A percentile compares a stretch with the other conserved stretches of the same genome.
phyloP scores from a whole-genome alignment of 2,797 vertebrate species.

The Psittacula derbiana region DNA sequence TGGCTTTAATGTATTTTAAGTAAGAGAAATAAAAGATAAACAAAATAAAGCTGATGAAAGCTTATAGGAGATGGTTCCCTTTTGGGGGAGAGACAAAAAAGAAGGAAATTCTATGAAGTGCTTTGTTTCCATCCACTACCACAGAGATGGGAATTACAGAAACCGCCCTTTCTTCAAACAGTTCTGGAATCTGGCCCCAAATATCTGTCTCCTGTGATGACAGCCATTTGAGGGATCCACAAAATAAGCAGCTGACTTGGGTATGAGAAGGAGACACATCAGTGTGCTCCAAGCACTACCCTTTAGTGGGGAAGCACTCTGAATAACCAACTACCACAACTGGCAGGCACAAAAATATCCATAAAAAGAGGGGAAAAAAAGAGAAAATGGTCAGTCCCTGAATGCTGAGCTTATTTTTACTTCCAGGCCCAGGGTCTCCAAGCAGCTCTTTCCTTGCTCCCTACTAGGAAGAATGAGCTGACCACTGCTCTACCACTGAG shows the following conservation, averaged over 20 bases:
- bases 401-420: neutral
- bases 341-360: neutral
- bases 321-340: neutral
- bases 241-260: neutral
- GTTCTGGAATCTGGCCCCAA: neutral
- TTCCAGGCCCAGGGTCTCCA: neutral
- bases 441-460: neutral
- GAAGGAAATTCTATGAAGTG: neutral
- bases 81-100: neutral
- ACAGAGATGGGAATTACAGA: neutral
- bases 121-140: neutral
- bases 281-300: fast-evolving
- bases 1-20: neutral
- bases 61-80: neutral
- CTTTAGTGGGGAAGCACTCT: neutral
- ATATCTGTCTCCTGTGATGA: neutral
- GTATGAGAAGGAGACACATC: neutral
- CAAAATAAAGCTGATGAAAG: neutral
- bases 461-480: neutral
- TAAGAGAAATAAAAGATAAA: neutral
- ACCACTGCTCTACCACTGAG: neutral
- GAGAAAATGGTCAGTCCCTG: neutral
- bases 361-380: neutral
- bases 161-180: neutral
- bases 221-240: neutral